Evolutionary conservation across 2,113 vertebrate species (phyloP).

Genomic region (Ascaphus truei): DNA sequence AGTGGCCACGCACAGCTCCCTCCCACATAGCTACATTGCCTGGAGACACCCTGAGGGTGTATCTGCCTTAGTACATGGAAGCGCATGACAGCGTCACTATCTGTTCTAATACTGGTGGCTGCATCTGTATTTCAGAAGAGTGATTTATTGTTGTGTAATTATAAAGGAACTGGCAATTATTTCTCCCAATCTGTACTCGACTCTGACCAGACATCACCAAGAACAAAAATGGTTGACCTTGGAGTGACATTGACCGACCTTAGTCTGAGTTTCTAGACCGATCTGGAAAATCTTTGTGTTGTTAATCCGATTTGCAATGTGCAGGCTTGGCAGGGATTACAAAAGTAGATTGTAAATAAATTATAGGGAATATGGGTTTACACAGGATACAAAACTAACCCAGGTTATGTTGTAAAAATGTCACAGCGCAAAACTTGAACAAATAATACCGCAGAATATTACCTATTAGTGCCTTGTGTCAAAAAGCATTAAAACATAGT

Average conservation of each 20-base stretch:
- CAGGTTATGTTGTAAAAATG: conserved; percentile 1
- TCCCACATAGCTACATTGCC: too few species aligned
- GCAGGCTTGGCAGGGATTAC: not conserved
- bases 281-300: not conserved
- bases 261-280: not conserved
- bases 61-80: too few species aligned
- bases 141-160: not conserved
- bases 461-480: conserved; percentile 30
- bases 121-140: not conserved
- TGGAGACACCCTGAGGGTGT: too few species aligned
- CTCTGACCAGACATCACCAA: not conserved
- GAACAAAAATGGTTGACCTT: not conserved
- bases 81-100: too few species aligned
- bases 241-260: not conserved
- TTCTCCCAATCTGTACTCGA: not conserved
- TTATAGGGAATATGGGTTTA: not conserved
- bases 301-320: not conserved
- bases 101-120: not conserved
- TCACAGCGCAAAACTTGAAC: conserved; percentile 23
- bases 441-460: conserved; percentile 15
- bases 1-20: too few species aligned
- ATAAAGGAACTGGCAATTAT: not conserved
- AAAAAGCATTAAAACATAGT: conserved; percentile 29
- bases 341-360: conserved; percentile 13
- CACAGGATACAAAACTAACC: not conserved